phyloP scores from a whole-genome alignment of 2,113 vertebrate genomes.

The Fulmarus glacialis region DNA sequence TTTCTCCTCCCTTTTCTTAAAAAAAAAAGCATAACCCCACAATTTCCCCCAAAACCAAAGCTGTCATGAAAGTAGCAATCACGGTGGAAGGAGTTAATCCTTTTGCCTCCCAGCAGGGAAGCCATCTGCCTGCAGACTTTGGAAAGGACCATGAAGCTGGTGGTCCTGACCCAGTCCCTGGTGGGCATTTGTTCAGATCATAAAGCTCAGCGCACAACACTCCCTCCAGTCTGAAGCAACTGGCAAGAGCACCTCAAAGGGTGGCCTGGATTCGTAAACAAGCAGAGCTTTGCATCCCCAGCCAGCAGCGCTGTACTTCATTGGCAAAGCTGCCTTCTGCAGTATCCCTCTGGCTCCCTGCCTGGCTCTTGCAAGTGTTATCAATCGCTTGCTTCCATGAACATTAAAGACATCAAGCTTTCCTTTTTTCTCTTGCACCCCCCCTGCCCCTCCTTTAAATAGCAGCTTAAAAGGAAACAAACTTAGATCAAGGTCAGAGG shows the following conservation, averaged over 20 bases:
- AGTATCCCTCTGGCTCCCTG: conserved; percentile 54
- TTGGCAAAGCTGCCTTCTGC: conserved; percentile 3
- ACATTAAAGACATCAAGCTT: conserved; percentile 61
- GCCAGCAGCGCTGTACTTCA: conserved; percentile 26
- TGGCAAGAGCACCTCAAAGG: conserved; percentile 33
- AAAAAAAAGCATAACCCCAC: background rate
- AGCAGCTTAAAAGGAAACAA: conserved; percentile 67
- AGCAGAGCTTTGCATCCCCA: conserved; percentile 36
- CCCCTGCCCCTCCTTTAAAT: background rate
- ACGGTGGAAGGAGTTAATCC: background rate
- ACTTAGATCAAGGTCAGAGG: conserved; percentile 66
- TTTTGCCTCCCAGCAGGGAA: background rate
- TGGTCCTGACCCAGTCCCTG: background rate
- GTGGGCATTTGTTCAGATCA: background rate
- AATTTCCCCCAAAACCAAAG: background rate
- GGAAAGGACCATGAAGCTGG: background rate
- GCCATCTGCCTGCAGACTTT: background rate
- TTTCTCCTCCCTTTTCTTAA: background rate
- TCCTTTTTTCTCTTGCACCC: background rate
- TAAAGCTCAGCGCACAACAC: background rate
- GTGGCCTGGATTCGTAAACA: conserved; percentile 58
- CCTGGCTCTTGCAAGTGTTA: conserved; percentile 57
- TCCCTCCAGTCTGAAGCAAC: background rate
- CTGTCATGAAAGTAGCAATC: background rate
- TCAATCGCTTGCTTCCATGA: conserved; percentile 55